These are phyloP conservation scores for Malthinus seriepunctatus DNA, from an alignment of 2,888 invertebrate species.

Conservation along the genomic window DNA sequence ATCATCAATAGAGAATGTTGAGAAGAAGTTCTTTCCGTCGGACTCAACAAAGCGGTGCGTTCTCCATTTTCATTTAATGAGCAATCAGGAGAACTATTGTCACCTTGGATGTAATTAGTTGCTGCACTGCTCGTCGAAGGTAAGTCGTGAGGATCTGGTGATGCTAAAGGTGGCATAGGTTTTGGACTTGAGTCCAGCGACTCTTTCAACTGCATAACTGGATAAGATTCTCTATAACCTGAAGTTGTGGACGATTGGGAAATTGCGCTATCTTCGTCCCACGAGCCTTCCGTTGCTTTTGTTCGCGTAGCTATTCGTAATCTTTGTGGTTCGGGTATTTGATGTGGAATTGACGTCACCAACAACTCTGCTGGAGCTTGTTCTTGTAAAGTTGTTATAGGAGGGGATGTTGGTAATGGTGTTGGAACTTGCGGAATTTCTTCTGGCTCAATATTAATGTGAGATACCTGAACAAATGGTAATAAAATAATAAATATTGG, in stretches of 20 bases:
- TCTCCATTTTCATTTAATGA: constrained; percentile 71
- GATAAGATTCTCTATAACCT: constrained; percentile 73
- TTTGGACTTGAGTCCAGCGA: constrained; percentile 49
- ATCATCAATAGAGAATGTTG: constrained; percentile 77
- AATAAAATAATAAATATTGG: neutral
- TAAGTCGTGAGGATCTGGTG: constrained; percentile 63
- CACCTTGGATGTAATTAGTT: constrained; percentile 57
- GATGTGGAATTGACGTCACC: constrained; percentile 38
- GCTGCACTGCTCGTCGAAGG: constrained; percentile 59
- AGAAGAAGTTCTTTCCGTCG: constrained; percentile 65
- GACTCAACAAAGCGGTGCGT: constrained; percentile 65
- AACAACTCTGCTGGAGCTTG: constrained; percentile 33
- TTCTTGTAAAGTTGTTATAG: constrained; percentile 26
- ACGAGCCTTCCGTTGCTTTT: constrained; percentile 68
- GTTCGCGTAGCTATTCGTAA: constrained; percentile 48
- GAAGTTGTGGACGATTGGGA: constrained; percentile 87
- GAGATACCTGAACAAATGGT: constrained; percentile 12
- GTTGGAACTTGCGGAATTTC: constrained; percentile 18
- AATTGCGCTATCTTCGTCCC: constrained; percentile 74
- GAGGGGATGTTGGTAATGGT: constrained; percentile 29
- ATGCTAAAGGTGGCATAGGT: constrained; percentile 64
- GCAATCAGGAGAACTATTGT: constrained; percentile 61
- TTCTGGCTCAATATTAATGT: constrained; percentile 25
- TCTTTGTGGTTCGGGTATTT: constrained; percentile 46
- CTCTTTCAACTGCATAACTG: constrained; percentile 52